phyloP scores from a whole-genome alignment of 2,113 vertebrate genomes.

The Tetrax tetrax region DNA sequence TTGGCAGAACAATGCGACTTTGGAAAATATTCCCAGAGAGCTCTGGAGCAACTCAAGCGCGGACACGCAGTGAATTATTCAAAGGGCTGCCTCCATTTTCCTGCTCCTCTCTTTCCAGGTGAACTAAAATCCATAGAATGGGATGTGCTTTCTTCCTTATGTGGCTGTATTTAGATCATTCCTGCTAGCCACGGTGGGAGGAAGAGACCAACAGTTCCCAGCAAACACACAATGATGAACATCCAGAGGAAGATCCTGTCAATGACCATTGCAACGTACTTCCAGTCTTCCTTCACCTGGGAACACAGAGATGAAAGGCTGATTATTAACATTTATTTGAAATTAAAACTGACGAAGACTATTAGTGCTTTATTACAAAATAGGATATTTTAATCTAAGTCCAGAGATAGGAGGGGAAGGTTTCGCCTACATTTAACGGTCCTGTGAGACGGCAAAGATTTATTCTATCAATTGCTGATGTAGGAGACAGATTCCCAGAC shows the following conservation, averaged over 20 bases:
- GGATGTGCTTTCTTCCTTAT: not conserved
- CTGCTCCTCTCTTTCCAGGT: constrained; percentile 8
- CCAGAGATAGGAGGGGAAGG: not conserved
- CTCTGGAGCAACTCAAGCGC: not conserved
- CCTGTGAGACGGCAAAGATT: not conserved
- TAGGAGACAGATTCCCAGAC: not conserved
- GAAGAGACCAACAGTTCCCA: constrained; percentile 95
- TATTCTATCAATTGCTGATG: not conserved
- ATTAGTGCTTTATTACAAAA: not conserved
- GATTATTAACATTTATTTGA: not conserved
- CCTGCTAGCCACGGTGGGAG: constrained; percentile 96
- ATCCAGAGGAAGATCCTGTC: constrained; percentile 99
- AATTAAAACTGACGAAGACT: not conserved
- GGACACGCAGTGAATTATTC: not conserved
- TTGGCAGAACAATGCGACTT: not conserved
- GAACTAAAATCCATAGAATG: not conserved
- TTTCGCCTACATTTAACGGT: rapidly evolving
- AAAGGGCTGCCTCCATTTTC: not conserved
- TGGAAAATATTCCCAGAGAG: not conserved
- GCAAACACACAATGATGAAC: constrained; percentile 93
- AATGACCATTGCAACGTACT: constrained; percentile 98
- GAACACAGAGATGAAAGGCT: not conserved
- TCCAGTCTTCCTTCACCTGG: constrained; percentile 98
- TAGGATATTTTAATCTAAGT: not conserved
- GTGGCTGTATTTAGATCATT: constrained; percentile 84